Evolutionary conservation across 2,888 invertebrate species (phyloP).

Genomic region (Agriopis marginaria): DNA sequence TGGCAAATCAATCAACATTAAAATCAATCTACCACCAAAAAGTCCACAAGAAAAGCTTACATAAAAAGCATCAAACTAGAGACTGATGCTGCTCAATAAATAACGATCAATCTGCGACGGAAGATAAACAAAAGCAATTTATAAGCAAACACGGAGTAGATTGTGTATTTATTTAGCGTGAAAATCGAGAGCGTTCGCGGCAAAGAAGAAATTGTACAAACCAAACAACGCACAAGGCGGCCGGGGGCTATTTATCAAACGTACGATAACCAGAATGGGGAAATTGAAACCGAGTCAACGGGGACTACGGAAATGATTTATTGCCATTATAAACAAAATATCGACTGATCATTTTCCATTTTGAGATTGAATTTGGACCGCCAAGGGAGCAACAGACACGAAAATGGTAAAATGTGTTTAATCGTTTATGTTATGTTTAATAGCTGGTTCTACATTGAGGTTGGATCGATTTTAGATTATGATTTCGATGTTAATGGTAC

Average conservation of each 20-base stretch:
- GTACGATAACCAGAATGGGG: conserved; percentile 82
- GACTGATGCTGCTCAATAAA: conserved; percentile 62
- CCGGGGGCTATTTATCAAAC: conserved; percentile 83
- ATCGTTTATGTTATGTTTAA: conserved; percentile 56
- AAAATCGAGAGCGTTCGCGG: conserved; percentile 68
- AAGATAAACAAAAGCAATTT: conserved; percentile 78
- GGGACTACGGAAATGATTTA: conserved; percentile 81
- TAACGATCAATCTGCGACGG: conserved; percentile 69
- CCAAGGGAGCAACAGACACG: conserved; percentile 62
- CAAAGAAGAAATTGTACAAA: conserved; percentile 70
- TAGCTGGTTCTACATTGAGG: conserved; percentile 37
- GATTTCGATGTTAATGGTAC: conserved; percentile 40
- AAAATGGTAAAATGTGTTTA: conserved; percentile 54
- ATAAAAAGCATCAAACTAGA: conserved; percentile 39
- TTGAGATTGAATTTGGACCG: conserved; percentile 75
- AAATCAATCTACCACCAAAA: conserved; percentile 33
- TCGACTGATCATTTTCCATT: conserved; percentile 81
- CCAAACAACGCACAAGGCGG: conserved; percentile 68
- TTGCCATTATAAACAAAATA: conserved; percentile 83
- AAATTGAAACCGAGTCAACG: conserved; percentile 83
- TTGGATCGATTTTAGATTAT: conserved; percentile 40
- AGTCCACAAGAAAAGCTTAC: conserved; percentile 33
- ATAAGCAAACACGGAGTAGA: conserved; percentile 69
- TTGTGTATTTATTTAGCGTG: conserved; percentile 80
- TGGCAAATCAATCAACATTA: conserved; percentile 29